Conservation (phyloP, 2,113 vertebrate species). For the Illadopsis cleaveri region DNA sequence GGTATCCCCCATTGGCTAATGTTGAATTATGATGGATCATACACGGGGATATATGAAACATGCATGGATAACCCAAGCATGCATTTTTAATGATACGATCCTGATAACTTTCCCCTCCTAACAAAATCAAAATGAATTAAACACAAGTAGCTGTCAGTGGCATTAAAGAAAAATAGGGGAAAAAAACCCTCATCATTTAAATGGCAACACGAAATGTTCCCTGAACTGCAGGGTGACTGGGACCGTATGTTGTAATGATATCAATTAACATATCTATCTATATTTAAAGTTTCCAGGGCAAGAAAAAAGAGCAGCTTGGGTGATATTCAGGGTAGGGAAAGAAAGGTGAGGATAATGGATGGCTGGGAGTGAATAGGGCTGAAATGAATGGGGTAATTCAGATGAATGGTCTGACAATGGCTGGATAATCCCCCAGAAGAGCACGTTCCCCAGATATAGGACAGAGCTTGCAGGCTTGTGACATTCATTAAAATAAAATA, state of each 20-base stretch:
- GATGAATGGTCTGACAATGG: not conserved
- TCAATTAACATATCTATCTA: constrained; percentile 74
- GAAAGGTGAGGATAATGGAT: not conserved
- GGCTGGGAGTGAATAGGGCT: not conserved
- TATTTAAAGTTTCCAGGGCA: constrained; percentile 68
- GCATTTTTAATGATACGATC: constrained; percentile 38
- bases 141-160: constrained; percentile 55
- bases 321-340: constrained; percentile 12
- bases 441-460: not conserved
- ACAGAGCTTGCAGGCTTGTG: not conserved
- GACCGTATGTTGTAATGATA: constrained; percentile 70
- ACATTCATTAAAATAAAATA: not conserved
- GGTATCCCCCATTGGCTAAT: constrained; percentile 37
- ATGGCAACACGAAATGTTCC: constrained; percentile 49
- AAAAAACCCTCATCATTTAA: constrained; percentile 13
- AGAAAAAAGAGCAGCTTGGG: constrained; percentile 53
- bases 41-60: constrained; percentile 42
- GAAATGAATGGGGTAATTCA: not conserved
- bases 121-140: constrained; percentile 64
- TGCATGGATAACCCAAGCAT: constrained; percentile 57
- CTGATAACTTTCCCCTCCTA: constrained; percentile 49
- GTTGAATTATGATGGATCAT: constrained; percentile 62
- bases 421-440: not conserved
- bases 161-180: not conserved
- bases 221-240: constrained; percentile 59